A percentile compares a stretch with the other conserved stretches of the same genome.
phyloP scores from a whole-genome alignment of 2,113 vertebrate genomes.

The Prietella phreatophila region DNA sequence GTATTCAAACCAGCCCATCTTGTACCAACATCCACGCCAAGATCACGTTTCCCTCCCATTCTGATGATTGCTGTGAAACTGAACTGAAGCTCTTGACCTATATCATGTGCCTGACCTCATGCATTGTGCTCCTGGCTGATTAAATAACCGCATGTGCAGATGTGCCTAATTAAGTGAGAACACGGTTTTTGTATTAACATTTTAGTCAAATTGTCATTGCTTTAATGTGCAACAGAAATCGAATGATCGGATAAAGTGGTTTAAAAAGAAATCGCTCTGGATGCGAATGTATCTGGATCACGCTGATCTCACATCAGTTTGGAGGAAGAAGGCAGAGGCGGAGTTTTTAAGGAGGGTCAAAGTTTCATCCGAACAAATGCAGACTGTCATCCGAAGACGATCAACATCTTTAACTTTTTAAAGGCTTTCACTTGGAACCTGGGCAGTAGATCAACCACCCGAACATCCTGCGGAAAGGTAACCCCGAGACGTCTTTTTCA shows the following conservation, averaged over 20 bases:
- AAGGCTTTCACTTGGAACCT: background rate
- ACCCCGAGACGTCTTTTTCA: background rate
- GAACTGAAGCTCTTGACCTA: no score
- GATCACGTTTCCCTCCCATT: no score
- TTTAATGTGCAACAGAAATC: background rate
- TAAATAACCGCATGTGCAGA: no score
- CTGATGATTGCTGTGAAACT: no score
- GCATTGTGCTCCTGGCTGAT: no score
- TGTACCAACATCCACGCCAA: no score
- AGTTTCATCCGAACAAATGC: slow-evolving; percentile 13
- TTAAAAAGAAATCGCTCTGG: background rate
- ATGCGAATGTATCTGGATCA: background rate
- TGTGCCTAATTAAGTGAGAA: no score
- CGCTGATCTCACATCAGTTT: slow-evolving; percentile 22
- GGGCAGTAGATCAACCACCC: no score
- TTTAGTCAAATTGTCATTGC: no score
- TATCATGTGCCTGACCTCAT: no score
- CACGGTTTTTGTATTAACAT: no score
- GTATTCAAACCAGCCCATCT: no score
- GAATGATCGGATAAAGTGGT: background rate
- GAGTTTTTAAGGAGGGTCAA: slow-evolving; percentile 32
- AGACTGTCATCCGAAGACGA: background rate
- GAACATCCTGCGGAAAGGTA: slow-evolving; percentile 22
- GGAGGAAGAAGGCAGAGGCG: slow-evolving; percentile 15
- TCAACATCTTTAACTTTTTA: background rate